Base-by-base conservation (phyloP, 2,888 invertebrate species). In the Epinotia demarniana region DNA sequence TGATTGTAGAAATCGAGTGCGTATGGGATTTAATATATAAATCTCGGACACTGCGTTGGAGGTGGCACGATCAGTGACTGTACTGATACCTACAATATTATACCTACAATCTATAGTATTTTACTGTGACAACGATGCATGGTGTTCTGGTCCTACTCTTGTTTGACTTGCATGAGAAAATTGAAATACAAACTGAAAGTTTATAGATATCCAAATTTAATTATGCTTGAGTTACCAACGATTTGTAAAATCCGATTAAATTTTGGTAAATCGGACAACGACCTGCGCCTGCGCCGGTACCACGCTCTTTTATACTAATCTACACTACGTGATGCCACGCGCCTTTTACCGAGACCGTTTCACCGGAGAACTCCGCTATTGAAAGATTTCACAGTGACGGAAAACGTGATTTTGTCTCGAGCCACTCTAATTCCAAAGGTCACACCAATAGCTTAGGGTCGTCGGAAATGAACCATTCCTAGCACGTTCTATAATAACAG, bases 361-460 rank as follows among this genome's bases (percentile, higher is more conserved):
- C 88, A 88, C 84, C 84, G 85, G 86, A 86, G 89, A 86, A 87
- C 84, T 84, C 85, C 86, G 83, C 85, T 86, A 87, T 89, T 89
- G 86, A 85, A 82, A 85, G 83, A 89, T 90, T 90, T 90, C 88
- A 90, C 90, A 91, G 83, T 86, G 86, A 88, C 88, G 82, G 85
- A 88, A 89, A 90, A 90, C 91, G 90, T 90, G 90, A 90, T 89
- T 87, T 86, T 85, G 88, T 84, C 87, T 87, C 88, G 86, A 87
- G 87, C 88, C 85, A 87, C 69, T 71, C 66, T 64, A 78, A 78
- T 79, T 75, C 57, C 19, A 73, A 70, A 74, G 60, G 70, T 67
- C 69, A 69, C 57, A 64, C 64, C 39, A 27, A 55, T 43, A 27
- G 72, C 71, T 55, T 53, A 57, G 61, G 27, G 57, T 72, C 53